Evolutionary conservation across 2,113 vertebrate species (phyloP).

Genomic region (Psammodynastes pulverulentus): DNA sequence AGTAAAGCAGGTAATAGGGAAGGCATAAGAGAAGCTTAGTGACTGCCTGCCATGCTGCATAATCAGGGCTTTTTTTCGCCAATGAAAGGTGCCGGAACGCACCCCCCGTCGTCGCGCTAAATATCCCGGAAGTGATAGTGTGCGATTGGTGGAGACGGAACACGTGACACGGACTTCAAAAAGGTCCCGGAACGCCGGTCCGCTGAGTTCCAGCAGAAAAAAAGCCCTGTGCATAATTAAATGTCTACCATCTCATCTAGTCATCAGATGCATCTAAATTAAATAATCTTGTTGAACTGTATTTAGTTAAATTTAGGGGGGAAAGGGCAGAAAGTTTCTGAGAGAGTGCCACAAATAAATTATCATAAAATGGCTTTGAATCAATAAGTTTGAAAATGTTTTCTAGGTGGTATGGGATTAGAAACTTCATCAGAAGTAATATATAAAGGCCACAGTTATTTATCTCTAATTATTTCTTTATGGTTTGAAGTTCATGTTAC

Average conservation of each 20-base stretch:
- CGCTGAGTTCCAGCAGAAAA: too few relatives aligned
- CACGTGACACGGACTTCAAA: too few relatives aligned
- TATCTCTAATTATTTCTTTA: background rate
- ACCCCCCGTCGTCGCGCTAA: too few relatives aligned
- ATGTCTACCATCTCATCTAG: background rate
- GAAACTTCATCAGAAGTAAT: background rate
- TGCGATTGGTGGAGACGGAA: too few relatives aligned
- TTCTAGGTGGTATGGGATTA: background rate
- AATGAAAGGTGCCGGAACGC: too few relatives aligned
- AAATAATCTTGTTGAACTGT: background rate
- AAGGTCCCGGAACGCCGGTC: too few relatives aligned
- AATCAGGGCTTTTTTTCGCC: too few relatives aligned
- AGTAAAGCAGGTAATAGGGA: background rate
- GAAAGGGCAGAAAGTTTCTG: background rate
- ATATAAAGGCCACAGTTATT: background rate
- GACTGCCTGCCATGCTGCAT: background rate
- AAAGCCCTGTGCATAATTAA: constrained; percentile 21
- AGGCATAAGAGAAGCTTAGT: background rate
- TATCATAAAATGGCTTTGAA: background rate
- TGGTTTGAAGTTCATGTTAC: background rate
- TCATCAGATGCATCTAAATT: background rate
- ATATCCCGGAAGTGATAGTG: too few relatives aligned
- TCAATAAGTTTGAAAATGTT: background rate
- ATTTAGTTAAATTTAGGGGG: background rate
- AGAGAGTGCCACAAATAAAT: background rate